Base-by-base conservation (phyloP, 2,113 vertebrate species). In the Clarias macrocephalus region DNA sequence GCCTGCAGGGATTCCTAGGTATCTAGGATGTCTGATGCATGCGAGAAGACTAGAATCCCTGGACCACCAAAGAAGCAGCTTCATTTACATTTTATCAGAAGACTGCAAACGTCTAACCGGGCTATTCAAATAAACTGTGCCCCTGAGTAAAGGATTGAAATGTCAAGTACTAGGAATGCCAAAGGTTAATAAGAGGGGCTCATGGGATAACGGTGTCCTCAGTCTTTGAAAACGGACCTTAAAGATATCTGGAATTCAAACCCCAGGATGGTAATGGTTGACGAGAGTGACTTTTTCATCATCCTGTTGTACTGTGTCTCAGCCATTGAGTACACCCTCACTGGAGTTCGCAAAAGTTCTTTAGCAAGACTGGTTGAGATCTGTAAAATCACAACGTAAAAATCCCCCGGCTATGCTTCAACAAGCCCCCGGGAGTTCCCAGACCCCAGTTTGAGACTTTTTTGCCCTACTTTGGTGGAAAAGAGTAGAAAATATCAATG, bases 51-150 rank as follows among this genome's bases (percentile, higher is more conserved):
- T 33, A 60, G 30, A 1, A 10, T 60, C 28, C 0, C 16, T 21
- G 10, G 79, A 57, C 28, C 56, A 80, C 18, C 30, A 33, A 33
- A 21, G 28, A 30, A 33, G 33, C n/a, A 80, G 42, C 42, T 76
- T 52, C 19, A 56, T 56, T 54, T 79, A 79, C 75, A 79, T 16
- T 56, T 79, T n/a, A 79, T 56, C 75, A 56, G 12, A 52, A 79
- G 23, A 56, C 13, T 79, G 75, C 75, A 56, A 56, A 56, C 7
- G 1, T 79, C 75, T 79, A 52, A 75, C 12, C 12, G 4, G 37
- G 52, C 25, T 52, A 80, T 28, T 33, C 56, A 80, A 33, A 19
- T 19, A 80, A 80, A 80, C 59, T 59, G 16, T 21, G 16, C 56
- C 77, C 54, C 21, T 80, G 56, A 80, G 75, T 54, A 79, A 57